Conservation (phyloP, 2,888 invertebrate genomes). For the Clepsis dumicolana region DNA sequence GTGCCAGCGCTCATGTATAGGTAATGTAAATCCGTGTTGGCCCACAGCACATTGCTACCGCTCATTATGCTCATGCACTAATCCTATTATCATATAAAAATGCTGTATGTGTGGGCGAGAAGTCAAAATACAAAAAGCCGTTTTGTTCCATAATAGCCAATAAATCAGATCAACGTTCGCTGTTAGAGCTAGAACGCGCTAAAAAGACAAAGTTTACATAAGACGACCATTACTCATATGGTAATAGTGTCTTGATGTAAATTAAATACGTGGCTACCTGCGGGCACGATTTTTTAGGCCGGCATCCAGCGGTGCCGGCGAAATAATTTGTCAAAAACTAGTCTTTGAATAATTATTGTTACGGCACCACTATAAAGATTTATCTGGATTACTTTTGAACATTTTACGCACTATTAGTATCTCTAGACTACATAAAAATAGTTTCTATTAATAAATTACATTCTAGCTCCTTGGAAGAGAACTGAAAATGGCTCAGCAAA, state of each 20-base stretch:
- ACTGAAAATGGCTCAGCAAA: conserved; percentile 10
- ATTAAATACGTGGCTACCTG: conserved; percentile 75
- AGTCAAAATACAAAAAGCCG: conserved; percentile 64
- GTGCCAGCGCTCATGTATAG: conserved; percentile 9
- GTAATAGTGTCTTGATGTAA: conserved; percentile 78
- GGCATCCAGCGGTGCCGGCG: conserved; percentile 46
- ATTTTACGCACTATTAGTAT: conserved; percentile 18
- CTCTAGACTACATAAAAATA: neutral
- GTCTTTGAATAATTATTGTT: conserved; percentile 31
- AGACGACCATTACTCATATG: conserved; percentile 69
- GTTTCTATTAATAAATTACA: neutral
- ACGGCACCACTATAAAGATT: conserved; percentile 23
- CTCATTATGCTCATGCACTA: conserved; percentile 43
- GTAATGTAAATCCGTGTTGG: conserved; percentile 19
- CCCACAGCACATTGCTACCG: conserved; percentile 16
- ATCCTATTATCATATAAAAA: conserved; percentile 62
- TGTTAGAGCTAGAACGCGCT: conserved; percentile 56
- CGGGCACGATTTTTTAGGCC: conserved; percentile 60
- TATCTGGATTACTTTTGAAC: conserved; percentile 32
- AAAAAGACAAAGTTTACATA: conserved; percentile 66
- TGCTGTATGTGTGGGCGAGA: conserved; percentile 63
- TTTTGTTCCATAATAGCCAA: conserved; percentile 66
- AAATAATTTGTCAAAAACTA: conserved; percentile 49
- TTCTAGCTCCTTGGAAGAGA: conserved; percentile 1
- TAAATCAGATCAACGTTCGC: conserved; percentile 62